phyloP scores from a whole-genome alignment of 2,797 vertebrate species.

The Clarias fuscus region DNA sequence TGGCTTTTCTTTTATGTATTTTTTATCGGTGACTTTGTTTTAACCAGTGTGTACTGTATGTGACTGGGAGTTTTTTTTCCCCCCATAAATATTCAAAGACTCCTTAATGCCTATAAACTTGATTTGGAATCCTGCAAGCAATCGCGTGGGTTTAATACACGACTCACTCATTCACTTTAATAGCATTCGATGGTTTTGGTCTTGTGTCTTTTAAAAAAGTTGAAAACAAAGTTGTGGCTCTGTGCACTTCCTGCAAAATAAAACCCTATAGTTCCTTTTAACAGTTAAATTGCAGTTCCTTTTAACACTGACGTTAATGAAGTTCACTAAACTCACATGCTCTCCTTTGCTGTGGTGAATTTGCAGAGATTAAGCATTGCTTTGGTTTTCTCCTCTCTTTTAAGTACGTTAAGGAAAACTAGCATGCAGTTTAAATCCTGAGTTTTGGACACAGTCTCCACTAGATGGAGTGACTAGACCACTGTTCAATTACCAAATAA shows the following conservation, averaged over 20 bases:
- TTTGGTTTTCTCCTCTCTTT: background rate
- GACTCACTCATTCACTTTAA: background rate
- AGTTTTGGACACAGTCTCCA: slow-evolving; percentile 21
- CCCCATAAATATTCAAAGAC: slow-evolving; percentile 6
- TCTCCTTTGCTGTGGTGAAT: background rate
- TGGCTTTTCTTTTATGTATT: background rate
- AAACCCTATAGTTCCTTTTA: slow-evolving; percentile 16
- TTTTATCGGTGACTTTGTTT: background rate
- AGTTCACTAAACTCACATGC: background rate
- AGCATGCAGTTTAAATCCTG: background rate
- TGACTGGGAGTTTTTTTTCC: too few species aligned
- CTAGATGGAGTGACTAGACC: slow-evolving; percentile 43
- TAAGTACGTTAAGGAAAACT: background rate
- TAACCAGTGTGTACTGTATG: background rate
- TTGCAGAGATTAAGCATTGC: background rate
- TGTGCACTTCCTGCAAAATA: slow-evolving; percentile 12
- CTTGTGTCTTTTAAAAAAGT: background rate
- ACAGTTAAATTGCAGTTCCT: background rate
- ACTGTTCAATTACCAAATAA: background rate
- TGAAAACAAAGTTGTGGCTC: background rate
- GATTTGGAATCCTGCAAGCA: slow-evolving; percentile 41
- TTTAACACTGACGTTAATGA: background rate
- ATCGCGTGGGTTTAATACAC: slow-evolving; percentile 23
- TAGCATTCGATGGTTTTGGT: background rate
- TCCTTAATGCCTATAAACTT: slow-evolving; percentile 33